These are phyloP conservation scores for Eidolon dupreanum DNA, from an alignment of 2,797 vertebrate species.

Conservation along the genomic window DNA sequence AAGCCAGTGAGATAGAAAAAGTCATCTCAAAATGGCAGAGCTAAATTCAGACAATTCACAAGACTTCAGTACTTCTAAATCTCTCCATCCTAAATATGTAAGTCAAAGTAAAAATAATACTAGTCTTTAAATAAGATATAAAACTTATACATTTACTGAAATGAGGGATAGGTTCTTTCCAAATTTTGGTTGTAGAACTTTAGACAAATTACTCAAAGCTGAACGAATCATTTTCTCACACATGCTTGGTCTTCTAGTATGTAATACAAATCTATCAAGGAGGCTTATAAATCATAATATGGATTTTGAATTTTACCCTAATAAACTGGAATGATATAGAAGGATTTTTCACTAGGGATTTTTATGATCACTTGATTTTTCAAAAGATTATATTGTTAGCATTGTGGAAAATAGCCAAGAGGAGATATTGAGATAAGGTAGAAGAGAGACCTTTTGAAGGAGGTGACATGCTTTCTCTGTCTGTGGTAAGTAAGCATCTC, in stretches of 20 bases:
- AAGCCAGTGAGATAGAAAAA: not conserved
- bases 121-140: not conserved
- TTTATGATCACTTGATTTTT: constrained; percentile 46
- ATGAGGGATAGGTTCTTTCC: not conserved
- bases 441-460: not conserved
- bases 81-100: not conserved
- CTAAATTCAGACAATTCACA: not conserved
- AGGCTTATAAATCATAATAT: not conserved
- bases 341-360: not conserved
- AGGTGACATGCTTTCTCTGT: not conserved
- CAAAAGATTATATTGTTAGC: constrained; percentile 21
- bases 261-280: not conserved
- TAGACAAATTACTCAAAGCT: not conserved
- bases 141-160: not conserved
- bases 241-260: not conserved
- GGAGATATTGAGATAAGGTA: not conserved
- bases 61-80: not conserved
- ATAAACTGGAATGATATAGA: not conserved
- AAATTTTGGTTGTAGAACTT: constrained; percentile 6
- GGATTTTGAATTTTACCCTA: not conserved
- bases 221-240: not conserved
- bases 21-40: not conserved
- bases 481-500: not conserved
- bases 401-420: not conserved
- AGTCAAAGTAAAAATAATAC: not conserved